phyloP scores from a whole-genome alignment of 2,888 invertebrate species.

The Lithodes maja region DNA sequence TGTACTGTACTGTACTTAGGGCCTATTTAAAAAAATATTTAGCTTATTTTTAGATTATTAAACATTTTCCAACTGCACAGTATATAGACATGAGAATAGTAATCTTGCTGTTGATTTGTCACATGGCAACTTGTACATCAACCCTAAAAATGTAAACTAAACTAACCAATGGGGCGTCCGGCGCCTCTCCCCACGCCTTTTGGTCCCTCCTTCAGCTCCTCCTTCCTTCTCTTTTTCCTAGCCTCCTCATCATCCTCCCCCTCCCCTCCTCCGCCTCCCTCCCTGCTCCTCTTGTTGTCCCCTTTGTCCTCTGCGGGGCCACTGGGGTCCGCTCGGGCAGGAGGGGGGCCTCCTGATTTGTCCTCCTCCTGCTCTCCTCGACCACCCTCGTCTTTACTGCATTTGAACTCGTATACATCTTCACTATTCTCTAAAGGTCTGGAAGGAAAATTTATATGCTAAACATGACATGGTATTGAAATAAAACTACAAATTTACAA shows the following conservation, averaged over 20 bases:
- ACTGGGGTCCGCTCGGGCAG: conserved; percentile 73
- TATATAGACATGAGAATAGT: no score
- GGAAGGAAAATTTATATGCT: neutral
- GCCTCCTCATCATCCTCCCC: conserved; percentile 58
- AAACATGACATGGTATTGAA: no score
- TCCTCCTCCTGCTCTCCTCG: conserved; percentile 70
- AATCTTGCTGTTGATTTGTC: no score
- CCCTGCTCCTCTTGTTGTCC: conserved; percentile 60
- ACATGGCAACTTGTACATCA: no score
- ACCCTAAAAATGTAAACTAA: no score
- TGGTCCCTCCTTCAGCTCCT: conserved; percentile 58
- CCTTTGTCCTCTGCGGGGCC: conserved; percentile 74
- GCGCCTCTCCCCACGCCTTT: conserved; percentile 67
- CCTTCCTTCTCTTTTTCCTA: conserved; percentile 63
- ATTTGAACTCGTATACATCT: conserved; percentile 80
- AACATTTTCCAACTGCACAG: no score
- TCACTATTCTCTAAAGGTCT: conserved; percentile 73
- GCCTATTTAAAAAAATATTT: no score
- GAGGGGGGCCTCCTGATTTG: conserved; percentile 73
- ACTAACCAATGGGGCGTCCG: conserved; percentile 49
- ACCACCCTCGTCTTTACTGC: conserved; percentile 77
- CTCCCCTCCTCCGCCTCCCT: conserved; percentile 63
- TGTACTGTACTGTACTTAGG: no score
- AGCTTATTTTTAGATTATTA: no score
- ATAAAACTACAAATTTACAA: no score